Evolutionary conservation across 2,113 vertebrate genomes (phyloP).

Genomic region (Macrotus californicus): DNA sequence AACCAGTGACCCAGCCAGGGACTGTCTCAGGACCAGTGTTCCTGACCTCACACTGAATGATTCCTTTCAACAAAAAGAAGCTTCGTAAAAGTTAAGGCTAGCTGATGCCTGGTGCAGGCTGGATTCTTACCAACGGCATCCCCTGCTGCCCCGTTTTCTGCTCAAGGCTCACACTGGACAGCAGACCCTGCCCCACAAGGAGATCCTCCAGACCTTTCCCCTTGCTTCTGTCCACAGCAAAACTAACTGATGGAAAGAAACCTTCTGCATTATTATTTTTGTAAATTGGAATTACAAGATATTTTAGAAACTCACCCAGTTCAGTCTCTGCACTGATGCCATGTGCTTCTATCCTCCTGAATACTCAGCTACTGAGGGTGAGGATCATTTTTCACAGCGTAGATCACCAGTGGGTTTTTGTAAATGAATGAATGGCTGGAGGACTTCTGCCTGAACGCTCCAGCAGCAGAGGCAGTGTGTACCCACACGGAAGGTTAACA

Average conservation of each 20-base stretch:
- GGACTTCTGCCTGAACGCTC: not conserved
- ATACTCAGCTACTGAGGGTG: not conserved
- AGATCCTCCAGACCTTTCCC: not conserved
- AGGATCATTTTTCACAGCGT: not conserved
- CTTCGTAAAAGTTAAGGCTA: not conserved
- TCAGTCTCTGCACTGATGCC: not conserved
- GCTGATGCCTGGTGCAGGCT: too few relatives aligned
- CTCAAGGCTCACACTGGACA: not conserved
- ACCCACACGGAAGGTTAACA: not conserved
- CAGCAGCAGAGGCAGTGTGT: not conserved
- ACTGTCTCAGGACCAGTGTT: not conserved
- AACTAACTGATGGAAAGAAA: not conserved
- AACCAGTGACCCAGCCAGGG: not conserved
- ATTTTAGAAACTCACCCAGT: not conserved
- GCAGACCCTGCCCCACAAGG: not conserved
- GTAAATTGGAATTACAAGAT: not conserved
- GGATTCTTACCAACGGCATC: not conserved
- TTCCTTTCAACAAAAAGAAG: not conserved
- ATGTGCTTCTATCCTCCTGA: too few relatives aligned
- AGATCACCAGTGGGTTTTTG: not conserved
- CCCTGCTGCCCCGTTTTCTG: not conserved
- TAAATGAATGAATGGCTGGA: not conserved
- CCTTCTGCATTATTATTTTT: not conserved
- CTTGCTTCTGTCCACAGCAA: not conserved
- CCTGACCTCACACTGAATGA: not conserved